Evolutionary conservation across 2,113 vertebrate species (phyloP).

Genomic region (Tachysurus fulvidraco): DNA sequence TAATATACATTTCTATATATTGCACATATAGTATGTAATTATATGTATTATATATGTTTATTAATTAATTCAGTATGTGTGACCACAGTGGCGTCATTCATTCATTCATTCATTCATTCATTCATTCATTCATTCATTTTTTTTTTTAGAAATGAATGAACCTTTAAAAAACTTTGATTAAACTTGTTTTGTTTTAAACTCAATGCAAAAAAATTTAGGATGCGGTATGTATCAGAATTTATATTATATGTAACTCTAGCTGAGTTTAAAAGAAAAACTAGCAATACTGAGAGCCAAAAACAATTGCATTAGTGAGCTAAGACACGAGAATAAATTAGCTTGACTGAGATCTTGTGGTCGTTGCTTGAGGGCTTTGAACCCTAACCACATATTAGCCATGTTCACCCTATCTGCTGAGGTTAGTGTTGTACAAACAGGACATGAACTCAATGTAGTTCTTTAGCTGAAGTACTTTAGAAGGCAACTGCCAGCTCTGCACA

Average conservation of each 20-base stretch:
- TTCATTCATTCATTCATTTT: not conserved
- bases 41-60: not conserved
- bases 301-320: not conserved
- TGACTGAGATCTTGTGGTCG: constrained; percentile 7
- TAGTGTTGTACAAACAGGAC: constrained; percentile 8
- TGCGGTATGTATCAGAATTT: not conserved
- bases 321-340: not conserved
- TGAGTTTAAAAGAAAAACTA: not conserved
- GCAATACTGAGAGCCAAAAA: not conserved
- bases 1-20: not conserved
- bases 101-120: not conserved
- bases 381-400: not conserved
- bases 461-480: not conserved
- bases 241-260: not conserved
- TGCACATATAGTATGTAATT: not conserved
- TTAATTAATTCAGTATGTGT: not conserved
- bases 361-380: constrained; percentile 9
- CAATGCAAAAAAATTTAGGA: not conserved
- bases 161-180: not conserved
- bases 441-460: not conserved
- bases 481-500: not conserved
- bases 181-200: too few relatives aligned
- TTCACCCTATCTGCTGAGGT: constrained; percentile 7
- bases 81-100: not conserved
- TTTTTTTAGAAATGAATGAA: not conserved